phyloP scores from a whole-genome alignment of 2,797 vertebrate genomes.

The Knipowitschia caucasica region DNA sequence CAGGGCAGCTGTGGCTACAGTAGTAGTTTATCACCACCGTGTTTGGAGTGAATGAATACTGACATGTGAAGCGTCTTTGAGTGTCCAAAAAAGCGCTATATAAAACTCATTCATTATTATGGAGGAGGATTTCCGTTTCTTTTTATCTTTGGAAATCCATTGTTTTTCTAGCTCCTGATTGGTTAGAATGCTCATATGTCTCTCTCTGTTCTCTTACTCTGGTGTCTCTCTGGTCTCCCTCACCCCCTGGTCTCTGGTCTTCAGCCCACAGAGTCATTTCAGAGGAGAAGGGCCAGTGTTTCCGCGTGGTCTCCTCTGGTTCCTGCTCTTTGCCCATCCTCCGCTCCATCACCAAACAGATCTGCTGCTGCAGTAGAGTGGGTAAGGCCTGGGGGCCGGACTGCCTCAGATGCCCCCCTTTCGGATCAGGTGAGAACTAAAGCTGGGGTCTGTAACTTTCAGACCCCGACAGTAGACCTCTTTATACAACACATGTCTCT shows the following conservation, averaged over 20 bases:
- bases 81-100: too few relatives aligned
- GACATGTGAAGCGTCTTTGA: too few relatives aligned
- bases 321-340: constrained; percentile 86
- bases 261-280: constrained; percentile 85
- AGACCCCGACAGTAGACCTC: too few relatives aligned
- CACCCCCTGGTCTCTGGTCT: not conserved
- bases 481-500: too few relatives aligned
- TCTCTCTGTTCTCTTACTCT: not conserved
- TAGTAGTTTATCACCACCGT: too few relatives aligned
- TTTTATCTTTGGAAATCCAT: too few relatives aligned
- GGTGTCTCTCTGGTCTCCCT: not conserved
- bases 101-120: too few relatives aligned
- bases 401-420: constrained; percentile 87
- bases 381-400: constrained; percentile 90
- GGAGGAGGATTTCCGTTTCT: too few relatives aligned
- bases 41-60: too few relatives aligned
- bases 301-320: constrained; percentile 78
- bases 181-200: not conserved
- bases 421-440: constrained; percentile 83
- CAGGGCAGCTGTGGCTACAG: too few relatives aligned
- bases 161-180: too few relatives aligned
- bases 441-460: too few relatives aligned
- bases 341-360: constrained; percentile 93
- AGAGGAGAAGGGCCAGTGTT: constrained; percentile 88
- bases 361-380: constrained; percentile 97